Percentiles rank a stretch among this genome's conserved stretches.
These are phyloP conservation scores for Metopolophium dirhodum DNA, from an alignment of 1,140 invertebrate genomes.

Conservation along the genomic window DNA sequence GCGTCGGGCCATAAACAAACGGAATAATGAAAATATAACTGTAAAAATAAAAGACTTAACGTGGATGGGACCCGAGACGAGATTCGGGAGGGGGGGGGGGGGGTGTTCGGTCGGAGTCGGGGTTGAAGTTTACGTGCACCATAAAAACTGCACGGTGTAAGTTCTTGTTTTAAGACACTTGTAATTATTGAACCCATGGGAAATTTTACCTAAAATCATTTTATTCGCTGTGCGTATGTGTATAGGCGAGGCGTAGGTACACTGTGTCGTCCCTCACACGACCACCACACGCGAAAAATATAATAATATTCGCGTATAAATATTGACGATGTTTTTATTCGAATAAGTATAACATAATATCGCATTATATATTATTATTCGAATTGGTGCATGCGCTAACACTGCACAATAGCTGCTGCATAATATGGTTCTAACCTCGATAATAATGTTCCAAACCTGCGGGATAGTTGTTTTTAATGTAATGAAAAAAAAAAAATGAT, in stretches of 20 bases:
- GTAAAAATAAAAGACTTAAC: slow-evolving; percentile 8
- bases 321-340: neutral
- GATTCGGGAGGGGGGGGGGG: neutral
- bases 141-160: neutral
- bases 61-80: neutral
- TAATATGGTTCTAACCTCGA: neutral
- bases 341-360: neutral
- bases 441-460: neutral
- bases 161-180: neutral
- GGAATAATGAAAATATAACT: slow-evolving; percentile 20
- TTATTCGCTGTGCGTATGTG: neutral
- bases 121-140: neutral
- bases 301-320: neutral
- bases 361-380: neutral
- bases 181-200: slow-evolving; percentile 27
- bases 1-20: neutral
- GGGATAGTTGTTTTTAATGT: neutral
- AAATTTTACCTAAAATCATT: slow-evolving; percentile 31
- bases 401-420: neutral
- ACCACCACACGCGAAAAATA: neutral
- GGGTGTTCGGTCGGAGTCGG: neutral
- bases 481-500: neutral
- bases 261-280: neutral
- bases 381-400: neutral
- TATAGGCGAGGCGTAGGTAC: neutral